Percentiles rank a stretch among this genome's conserved stretches.
phyloP scores from a whole-genome alignment of 1,140 invertebrate genomes.

The Drosophila malerkotliana region DNA sequence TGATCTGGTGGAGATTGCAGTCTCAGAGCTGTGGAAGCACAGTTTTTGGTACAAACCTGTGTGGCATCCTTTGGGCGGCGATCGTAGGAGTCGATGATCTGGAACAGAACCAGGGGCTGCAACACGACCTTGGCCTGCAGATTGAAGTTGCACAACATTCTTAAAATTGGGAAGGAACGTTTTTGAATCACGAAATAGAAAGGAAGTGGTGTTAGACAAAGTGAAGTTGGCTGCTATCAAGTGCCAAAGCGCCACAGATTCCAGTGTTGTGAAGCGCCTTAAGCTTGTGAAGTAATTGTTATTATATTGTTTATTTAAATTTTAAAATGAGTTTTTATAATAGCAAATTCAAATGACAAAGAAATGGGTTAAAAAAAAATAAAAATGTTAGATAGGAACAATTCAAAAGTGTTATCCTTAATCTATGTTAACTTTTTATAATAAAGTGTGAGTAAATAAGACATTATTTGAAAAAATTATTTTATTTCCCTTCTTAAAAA shows the following conservation, averaged over 20 bases:
- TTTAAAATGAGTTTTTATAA: not conserved
- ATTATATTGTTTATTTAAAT: not conserved
- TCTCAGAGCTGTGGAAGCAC: not conserved
- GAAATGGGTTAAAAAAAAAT: too few species aligned
- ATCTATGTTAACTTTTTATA: too few species aligned
- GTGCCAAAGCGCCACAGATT: not conserved
- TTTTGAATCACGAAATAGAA: not conserved
- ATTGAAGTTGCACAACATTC: conserved; percentile 26
- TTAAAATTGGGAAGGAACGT: not conserved
- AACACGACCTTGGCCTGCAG: conserved; percentile 50
- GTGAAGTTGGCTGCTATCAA: conserved; percentile 44
- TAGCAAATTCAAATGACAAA: not conserved
- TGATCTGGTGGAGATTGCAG: conserved; percentile 14
- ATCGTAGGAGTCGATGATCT: conserved; percentile 64
- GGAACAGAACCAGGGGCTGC: conserved; percentile 63
- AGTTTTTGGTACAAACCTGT: conserved; percentile 12
- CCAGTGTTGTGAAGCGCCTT: conserved; percentile 17
- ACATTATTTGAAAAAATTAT: too few species aligned
- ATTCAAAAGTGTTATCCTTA: too few species aligned
- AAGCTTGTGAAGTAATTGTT: not conserved
- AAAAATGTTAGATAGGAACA: too few species aligned
- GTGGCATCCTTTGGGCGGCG: conserved; percentile 46
- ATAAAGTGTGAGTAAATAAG: too few species aligned
- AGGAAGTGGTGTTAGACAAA: not conserved
- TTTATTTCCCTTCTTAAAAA: too few species aligned